These are phyloP conservation scores for Anguilla marmorata DNA, from an alignment of 2,797 vertebrate genomes.

Conservation along the genomic window DNA sequence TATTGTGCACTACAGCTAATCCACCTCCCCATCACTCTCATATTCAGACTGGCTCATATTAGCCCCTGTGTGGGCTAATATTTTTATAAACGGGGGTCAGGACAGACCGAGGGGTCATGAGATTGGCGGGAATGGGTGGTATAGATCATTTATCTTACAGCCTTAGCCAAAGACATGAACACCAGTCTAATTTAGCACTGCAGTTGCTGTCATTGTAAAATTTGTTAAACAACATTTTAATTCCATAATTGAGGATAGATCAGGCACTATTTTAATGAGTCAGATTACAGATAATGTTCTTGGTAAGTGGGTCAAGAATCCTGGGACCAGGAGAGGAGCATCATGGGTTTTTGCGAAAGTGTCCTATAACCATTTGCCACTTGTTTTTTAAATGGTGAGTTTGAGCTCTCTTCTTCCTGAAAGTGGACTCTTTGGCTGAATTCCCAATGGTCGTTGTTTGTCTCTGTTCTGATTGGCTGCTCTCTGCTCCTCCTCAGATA, in stretches of 20 bases:
- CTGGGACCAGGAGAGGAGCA: background rate
- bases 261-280: background rate
- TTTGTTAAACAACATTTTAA: background rate
- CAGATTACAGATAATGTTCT: background rate
- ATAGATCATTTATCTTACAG: background rate
- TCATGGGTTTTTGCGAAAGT: background rate
- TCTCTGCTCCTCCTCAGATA: conserved; percentile 75
- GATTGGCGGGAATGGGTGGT: background rate
- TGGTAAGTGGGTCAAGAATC: background rate
- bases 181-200: background rate
- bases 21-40: background rate
- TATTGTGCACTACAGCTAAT: background rate
- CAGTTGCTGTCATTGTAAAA: background rate
- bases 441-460: background rate
- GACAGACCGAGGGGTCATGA: background rate
- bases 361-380: background rate
- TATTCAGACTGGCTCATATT: background rate
- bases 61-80: background rate
- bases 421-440: background rate
- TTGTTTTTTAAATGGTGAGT: background rate
- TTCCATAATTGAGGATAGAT: too few relatives aligned
- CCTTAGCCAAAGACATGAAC: background rate
- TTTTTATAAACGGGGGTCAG: too few relatives aligned
- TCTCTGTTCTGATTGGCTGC: background rate
- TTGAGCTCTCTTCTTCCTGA: background rate